Conservation (phyloP, 1,140 invertebrate species). For the Bombyx mori region ASM3026992v2 NC_085126.1:2460501-2461000, state of each 20-base stretch:
- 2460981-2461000: neutral
- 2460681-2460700: neutral
- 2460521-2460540: neutral
- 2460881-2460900: slow-evolving; percentile 4
- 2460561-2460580: neutral
- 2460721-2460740: slow-evolving; percentile 3
- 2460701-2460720: neutral
- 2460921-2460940: neutral
- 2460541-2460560: neutral
- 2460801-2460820: neutral
- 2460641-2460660: slow-evolving; percentile 2
- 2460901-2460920: slow-evolving; percentile 1
- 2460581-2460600: neutral
- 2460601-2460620: slow-evolving; percentile 1
- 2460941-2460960: neutral
- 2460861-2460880: slow-evolving; percentile 2
- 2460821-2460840: slow-evolving; percentile 1
- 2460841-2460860: slow-evolving; percentile 5
- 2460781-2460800: slow-evolving; percentile 1
- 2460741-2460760: slow-evolving; percentile 2
- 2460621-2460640: slow-evolving; percentile 1
- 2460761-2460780: slow-evolving; percentile 4
- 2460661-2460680: neutral
- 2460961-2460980: neutral
- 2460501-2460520: neutral